Conservation (phyloP, 2,888 invertebrate genomes). For the Meandrusa payeni region DNA sequence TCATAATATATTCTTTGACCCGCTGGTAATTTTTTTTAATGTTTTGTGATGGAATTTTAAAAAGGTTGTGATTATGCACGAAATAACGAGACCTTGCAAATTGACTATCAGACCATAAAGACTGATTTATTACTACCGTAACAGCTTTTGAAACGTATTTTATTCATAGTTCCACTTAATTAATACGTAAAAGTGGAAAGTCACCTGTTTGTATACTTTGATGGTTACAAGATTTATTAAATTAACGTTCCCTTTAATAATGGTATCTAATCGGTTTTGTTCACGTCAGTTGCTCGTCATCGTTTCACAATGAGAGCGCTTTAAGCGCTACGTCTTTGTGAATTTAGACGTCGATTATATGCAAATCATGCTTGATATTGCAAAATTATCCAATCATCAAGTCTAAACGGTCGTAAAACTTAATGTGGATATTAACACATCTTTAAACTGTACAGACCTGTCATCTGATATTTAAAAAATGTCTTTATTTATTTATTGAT, state of each 20-base stretch:
- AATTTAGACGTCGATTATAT: background rate
- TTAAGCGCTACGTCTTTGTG: background rate
- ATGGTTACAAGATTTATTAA: background rate
- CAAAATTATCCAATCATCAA: constrained; percentile 15
- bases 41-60: too few species aligned
- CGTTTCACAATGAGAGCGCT: constrained; percentile 1
- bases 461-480: too few species aligned
- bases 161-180: too few species aligned
- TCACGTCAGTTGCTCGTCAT: constrained; percentile 7
- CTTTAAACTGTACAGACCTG: background rate
- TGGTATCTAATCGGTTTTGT: constrained; percentile 4
- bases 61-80: too few species aligned
- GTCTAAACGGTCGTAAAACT: constrained; percentile 2
- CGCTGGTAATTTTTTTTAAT: background rate
- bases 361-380: constrained; percentile 1
- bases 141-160: too few species aligned
- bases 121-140: too few species aligned
- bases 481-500: too few species aligned
- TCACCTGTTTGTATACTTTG: background rate
- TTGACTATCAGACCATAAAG: too few species aligned
- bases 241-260: background rate
- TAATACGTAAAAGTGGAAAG: too few species aligned
- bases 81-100: too few species aligned
- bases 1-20: constrained; percentile 1
- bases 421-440: constrained; percentile 11